Conservation (phyloP, 2,888 invertebrate genomes). For the Euplagia quadripunctaria region DNA sequence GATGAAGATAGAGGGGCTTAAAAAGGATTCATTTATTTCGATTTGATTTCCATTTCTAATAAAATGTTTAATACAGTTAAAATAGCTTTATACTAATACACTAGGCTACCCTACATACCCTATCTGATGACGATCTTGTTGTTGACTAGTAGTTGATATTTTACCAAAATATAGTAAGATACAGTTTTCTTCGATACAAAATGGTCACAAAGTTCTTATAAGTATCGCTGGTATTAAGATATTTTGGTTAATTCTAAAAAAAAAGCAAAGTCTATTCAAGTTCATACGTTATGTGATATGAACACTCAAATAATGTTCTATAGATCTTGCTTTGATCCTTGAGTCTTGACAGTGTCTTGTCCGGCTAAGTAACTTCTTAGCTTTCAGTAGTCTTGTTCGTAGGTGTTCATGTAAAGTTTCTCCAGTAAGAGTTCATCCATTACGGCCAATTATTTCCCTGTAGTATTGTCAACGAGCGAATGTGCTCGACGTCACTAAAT, state of each 20-base stretch:
- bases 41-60: background rate
- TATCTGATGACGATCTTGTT: too few relatives aligned
- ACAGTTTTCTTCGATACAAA: background rate
- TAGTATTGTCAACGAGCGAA: background rate
- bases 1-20: constrained; percentile 26
- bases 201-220: background rate
- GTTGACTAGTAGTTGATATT: too few relatives aligned
- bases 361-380: background rate
- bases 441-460: background rate
- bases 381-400: background rate
- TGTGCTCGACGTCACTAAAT: background rate
- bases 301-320: background rate
- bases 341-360: too few relatives aligned
- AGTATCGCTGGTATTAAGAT: background rate
- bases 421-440: too few relatives aligned
- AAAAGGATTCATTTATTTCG: background rate
- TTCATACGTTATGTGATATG: too few relatives aligned
- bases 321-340: too few relatives aligned
- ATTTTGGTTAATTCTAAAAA: background rate
- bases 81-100: too few relatives aligned
- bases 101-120: too few relatives aligned
- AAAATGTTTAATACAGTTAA: background rate
- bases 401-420: background rate
- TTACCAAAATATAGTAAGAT: too few relatives aligned
- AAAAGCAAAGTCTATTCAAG: background rate